phyloP scores from a whole-genome alignment of 2,888 invertebrate genomes.

The Lasioglossum lativentre region DNA sequence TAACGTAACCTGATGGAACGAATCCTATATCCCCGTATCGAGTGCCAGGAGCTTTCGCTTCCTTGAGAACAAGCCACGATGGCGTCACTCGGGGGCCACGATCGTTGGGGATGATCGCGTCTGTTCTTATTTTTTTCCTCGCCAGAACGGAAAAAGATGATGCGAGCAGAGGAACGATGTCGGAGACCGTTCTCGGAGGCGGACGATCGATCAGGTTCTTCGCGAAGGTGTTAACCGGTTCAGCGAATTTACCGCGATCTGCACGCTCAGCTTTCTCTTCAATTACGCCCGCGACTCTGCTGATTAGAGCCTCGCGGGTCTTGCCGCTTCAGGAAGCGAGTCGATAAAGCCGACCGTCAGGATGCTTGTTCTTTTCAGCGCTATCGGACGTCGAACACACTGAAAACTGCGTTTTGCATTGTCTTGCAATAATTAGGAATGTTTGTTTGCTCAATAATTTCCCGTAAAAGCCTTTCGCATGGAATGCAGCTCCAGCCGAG shows the following conservation, averaged over 20 bases:
- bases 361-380: background rate
- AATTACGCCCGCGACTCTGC: constrained; percentile 27
- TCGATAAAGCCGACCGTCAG: background rate
- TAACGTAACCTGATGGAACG: background rate
- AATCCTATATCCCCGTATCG: background rate
- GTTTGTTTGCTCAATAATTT: background rate
- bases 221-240: constrained; percentile 30
- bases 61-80: background rate
- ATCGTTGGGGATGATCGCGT: background rate
- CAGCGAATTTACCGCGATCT: constrained; percentile 35
- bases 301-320: constrained; percentile 15
- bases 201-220: constrained; percentile 13
- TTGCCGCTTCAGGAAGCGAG: background rate
- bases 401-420: background rate
- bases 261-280: constrained; percentile 43
- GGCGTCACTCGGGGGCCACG: background rate
- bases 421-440: background rate
- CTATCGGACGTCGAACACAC: background rate
- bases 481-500: background rate
- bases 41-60: background rate
- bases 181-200: background rate
- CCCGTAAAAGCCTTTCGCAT: background rate
- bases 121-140: background rate
- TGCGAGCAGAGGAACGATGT: background rate
- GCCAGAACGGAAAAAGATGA: background rate